Evolutionary conservation across 2,113 vertebrate genomes (phyloP).

Genomic region (Elephantulus edwardii): DNA sequence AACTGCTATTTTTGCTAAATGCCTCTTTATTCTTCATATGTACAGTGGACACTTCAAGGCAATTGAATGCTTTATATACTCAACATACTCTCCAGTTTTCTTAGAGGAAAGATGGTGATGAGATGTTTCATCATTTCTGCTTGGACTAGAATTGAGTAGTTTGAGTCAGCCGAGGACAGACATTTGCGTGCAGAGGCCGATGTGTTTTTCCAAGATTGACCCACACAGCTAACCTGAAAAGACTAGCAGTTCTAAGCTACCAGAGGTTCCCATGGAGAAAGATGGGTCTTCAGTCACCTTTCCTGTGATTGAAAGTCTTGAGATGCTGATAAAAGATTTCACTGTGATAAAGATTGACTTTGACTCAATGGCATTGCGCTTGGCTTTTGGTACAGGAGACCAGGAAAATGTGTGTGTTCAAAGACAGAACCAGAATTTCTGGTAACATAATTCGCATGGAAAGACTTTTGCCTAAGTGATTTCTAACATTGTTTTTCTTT

Average conservation of each 20-base stretch:
- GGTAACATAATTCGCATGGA: not conserved
- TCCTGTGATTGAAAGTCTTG: no score
- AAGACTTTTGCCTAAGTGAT: slow-evolving; percentile 2
- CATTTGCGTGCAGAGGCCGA: not conserved
- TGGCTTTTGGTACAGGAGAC: not conserved
- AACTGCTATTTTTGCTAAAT: slow-evolving; percentile 29
- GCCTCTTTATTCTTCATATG: not conserved
- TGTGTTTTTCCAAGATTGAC: not conserved
- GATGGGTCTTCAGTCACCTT: no score
- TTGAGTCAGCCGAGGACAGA: not conserved
- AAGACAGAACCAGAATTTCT: not conserved
- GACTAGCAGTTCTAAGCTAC: no score
- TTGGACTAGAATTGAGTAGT: not conserved
- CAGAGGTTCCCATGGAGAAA: no score
- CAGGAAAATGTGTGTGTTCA: not conserved
- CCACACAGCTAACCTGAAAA: no score
- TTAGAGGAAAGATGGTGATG: not conserved
- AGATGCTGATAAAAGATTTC: no score
- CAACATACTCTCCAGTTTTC: not conserved
- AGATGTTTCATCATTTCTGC: not conserved
- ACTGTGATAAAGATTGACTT: no score
- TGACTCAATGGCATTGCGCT: not conserved
- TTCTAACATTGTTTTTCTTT: slow-evolving; percentile 1
- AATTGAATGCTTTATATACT: not conserved
- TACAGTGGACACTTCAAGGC: not conserved